These are phyloP conservation scores for Enteromius mattozi DNA, from an alignment of 2,797 vertebrate species.

Conservation along the genomic window DNA sequence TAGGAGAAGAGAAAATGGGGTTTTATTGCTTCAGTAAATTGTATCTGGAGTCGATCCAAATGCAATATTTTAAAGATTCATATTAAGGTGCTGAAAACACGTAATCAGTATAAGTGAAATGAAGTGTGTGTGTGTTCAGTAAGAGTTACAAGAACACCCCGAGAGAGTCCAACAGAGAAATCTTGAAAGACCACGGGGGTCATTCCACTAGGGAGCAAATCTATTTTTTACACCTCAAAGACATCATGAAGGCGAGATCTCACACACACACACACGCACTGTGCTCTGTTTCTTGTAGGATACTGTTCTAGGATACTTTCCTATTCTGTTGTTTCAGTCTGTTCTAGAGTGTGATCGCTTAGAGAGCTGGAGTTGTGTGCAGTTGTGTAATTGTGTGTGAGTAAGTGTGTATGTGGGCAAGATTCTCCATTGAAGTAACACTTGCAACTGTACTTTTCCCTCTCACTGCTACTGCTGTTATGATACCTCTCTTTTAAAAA, in stretches of 20 bases:
- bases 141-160: conserved; percentile 29
- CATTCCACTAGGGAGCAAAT: conserved; percentile 17
- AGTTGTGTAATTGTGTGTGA: neutral
- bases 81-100: conserved; percentile 7
- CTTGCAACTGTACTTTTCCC: neutral
- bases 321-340: conserved; percentile 21
- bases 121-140: neutral
- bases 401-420: neutral
- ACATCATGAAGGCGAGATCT: conserved; percentile 10
- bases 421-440: neutral
- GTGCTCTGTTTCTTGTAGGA: neutral
- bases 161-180: conserved; percentile 13
- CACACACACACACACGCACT: neutral
- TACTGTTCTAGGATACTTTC: neutral
- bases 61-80: conserved; percentile 24
- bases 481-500: neutral
- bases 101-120: conserved; percentile 14
- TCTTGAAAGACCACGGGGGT: conserved; percentile 11
- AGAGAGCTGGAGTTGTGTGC: neutral
- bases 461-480: neutral
- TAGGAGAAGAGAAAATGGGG: neutral
- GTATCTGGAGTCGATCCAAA: conserved; percentile 29
- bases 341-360: conserved; percentile 8
- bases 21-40: conserved; percentile 38
- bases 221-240: conserved; percentile 37